Conservation (phyloP, 2,888 invertebrate species). For the Pristionchus japonicus region DNA sequence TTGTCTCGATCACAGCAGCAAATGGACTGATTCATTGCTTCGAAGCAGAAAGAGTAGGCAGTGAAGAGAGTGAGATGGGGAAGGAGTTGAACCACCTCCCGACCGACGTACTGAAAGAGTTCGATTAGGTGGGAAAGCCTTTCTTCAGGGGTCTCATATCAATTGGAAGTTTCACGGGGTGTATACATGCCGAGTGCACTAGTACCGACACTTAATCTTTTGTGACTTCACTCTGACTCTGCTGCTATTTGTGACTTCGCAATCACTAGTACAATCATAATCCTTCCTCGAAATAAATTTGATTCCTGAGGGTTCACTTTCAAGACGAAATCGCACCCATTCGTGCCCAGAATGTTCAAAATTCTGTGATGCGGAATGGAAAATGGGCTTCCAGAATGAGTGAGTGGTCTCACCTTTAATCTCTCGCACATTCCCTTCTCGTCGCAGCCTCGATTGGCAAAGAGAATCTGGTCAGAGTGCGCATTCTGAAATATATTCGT, state of each 20-base stretch:
- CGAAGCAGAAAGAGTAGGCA: not conserved
- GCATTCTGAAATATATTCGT: not conserved
- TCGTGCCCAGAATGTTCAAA: not conserved
- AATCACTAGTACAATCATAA: too few relatives aligned
- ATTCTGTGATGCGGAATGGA: not conserved
- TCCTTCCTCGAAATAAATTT: too few relatives aligned
- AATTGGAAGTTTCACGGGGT: too few relatives aligned
- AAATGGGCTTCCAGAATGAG: not conserved
- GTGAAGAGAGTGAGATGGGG: not conserved
- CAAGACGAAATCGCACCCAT: not conserved
- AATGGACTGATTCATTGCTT: not conserved
- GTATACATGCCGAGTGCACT: too few relatives aligned
- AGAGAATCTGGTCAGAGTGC: not conserved
- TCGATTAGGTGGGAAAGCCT: too few relatives aligned
- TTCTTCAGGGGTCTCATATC: too few relatives aligned
- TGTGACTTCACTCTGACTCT: too few relatives aligned
- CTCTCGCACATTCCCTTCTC: not conserved
- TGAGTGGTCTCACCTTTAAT: not conserved
- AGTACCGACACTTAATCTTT: too few relatives aligned
- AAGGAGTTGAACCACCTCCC: not conserved
- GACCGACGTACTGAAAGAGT: not conserved
- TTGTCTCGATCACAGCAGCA: slow-evolving; percentile 18
- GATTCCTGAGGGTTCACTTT: too few relatives aligned
- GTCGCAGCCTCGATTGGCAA: not conserved
- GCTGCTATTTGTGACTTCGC: too few relatives aligned